Evolutionary conservation across 2,888 invertebrate species (phyloP).

Genomic region (Oscheius sp.): DNA sequence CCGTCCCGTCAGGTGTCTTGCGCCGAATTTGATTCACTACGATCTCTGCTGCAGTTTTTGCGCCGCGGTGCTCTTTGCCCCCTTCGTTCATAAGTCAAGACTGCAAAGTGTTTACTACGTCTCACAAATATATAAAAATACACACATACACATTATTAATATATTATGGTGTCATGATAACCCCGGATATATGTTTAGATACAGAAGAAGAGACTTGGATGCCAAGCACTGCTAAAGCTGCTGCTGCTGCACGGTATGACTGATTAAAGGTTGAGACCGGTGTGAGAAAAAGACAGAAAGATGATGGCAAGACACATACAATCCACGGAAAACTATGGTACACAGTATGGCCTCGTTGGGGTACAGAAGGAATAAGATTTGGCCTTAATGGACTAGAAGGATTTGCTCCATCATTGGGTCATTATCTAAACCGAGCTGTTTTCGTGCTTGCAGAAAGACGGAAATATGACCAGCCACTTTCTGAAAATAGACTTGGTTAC

Average conservation of each 20-base stretch:
- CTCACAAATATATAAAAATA: slow-evolving; percentile 2
- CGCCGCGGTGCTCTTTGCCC: slow-evolving; percentile 4
- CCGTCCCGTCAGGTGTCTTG: slow-evolving; percentile 29
- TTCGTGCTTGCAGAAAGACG: slow-evolving; percentile 50
- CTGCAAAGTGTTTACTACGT: slow-evolving; percentile 9
- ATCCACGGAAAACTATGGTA: slow-evolving; percentile 14
- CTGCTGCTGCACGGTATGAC: slow-evolving; percentile 24
- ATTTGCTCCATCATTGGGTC: slow-evolving; percentile 55
- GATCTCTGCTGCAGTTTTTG: slow-evolving; percentile 33
- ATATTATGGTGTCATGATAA: slow-evolving; percentile 23
- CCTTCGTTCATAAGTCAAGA: not conserved
- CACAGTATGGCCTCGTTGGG: not conserved
- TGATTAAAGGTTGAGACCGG: slow-evolving; percentile 29
- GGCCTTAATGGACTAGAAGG: slow-evolving; percentile 23
- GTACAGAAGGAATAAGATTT: not conserved
- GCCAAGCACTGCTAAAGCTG: slow-evolving; percentile 30
- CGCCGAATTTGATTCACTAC: slow-evolving; percentile 10
- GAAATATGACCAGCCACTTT: slow-evolving; percentile 58
- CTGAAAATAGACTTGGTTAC: slow-evolving; percentile 47
- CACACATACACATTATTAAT: slow-evolving; percentile 13
- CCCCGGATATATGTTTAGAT: not conserved
- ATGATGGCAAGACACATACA: slow-evolving; percentile 25
- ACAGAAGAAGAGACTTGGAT: slow-evolving; percentile 21
- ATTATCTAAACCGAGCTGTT: slow-evolving; percentile 44
- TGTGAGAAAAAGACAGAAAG: slow-evolving; percentile 27